Evolutionary conservation across 2,113 vertebrate genomes (phyloP), one percentile per base, ranked within the genome.

Genomic region (Ptyas mucosa): DNA sequence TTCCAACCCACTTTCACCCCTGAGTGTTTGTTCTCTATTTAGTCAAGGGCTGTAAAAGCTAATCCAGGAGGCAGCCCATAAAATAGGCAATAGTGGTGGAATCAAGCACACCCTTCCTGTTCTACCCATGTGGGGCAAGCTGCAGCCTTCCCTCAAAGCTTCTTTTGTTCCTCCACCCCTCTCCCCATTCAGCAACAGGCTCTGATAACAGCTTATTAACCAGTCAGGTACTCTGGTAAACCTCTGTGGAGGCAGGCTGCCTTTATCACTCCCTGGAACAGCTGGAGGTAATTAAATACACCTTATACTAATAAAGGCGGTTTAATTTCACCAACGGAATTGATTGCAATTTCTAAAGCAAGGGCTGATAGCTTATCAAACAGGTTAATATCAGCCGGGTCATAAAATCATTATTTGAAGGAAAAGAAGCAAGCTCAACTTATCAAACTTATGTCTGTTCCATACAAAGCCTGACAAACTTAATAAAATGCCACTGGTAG

Each of bases 281-380:
- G 96, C 96, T 97, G 95, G 94, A 94, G 94, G 95, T 96, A 94
- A 96, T 97, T 96, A 96, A 97, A 96, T 88, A 2, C 0, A 2
- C 91, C 92, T 92, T 4, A 0, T 96, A 93, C 96, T 97, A 97
- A 97, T 97, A 97, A 94, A 94, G 53, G 24, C 92, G 93, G 69
- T 93, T 94, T 96, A 95, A 96, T 97, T 97, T 93, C 94, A 90
- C 89, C 96, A 95, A 94, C 92, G 94, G 92, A 93, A 93, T 91
- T 93, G 96, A 96, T 96, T 93, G 92, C 88, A 58, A 94, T 96
- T 95, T 94, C 89, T 91, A 95, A 94, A 94, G 91, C 0, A 0
- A 94, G 89, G 29, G 86, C 91, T 93, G 97, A 97, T 97, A 97
- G 96, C 85, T 0, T 96, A 97, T 97, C 96, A 96, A 0, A 0